Conservation (phyloP, 30 jellyfish, hydroid and myxozoan species). For the Hydractinia symbiolongicarpus region DNA sequence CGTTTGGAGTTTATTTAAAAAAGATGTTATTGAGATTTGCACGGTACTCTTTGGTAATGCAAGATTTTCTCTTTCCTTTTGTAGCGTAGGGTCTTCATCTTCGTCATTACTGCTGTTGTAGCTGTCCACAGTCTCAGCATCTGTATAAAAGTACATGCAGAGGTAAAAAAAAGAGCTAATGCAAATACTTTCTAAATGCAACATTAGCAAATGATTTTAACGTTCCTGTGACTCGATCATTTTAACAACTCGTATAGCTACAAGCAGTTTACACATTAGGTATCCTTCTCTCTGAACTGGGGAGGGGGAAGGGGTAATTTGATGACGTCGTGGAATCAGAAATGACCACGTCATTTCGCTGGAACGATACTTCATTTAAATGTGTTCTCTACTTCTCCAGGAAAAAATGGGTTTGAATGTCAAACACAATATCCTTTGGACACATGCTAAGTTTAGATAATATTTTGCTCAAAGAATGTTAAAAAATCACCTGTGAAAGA, state of each 20-base stretch:
- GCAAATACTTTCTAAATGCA: not conserved
- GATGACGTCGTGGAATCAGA: too few relatives aligned
- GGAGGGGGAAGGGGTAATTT: too few relatives aligned
- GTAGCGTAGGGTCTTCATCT: constrained; percentile 6
- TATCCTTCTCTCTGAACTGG: too few relatives aligned
- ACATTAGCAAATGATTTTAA: not conserved
- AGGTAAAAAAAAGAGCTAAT: too few relatives aligned
- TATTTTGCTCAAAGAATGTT: not conserved
- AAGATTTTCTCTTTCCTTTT: not conserved
- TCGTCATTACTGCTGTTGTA: constrained; percentile 25
- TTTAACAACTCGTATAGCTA: not conserved
- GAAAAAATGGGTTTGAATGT: too few relatives aligned
- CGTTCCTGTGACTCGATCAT: not conserved
- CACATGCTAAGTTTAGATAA: too few relatives aligned
- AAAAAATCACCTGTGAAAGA: not conserved
- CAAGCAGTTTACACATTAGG: not conserved
- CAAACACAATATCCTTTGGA: too few relatives aligned
- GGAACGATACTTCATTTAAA: too few relatives aligned
- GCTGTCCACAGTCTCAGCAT: constrained; percentile 16
- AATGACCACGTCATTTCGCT: too few relatives aligned
- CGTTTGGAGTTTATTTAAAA: not conserved
- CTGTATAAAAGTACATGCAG: not conserved
- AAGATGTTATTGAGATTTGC: not conserved
- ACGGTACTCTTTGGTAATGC: not conserved
- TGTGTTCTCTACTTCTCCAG: too few relatives aligned